Conservation (phyloP, 2,113 vertebrate species). For the Dendropsophus ebraccatus region DNA sequence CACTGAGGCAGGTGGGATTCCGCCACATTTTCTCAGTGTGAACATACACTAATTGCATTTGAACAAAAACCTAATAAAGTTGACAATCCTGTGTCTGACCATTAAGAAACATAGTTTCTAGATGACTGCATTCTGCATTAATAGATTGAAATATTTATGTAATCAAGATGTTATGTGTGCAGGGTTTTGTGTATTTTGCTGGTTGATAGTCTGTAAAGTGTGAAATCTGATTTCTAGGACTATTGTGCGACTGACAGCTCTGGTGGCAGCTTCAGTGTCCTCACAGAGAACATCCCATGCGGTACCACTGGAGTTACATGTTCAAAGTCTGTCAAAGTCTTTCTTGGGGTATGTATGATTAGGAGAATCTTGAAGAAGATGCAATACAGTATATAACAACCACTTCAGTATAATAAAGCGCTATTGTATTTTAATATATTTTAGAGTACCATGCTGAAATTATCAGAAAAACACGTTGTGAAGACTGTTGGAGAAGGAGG, state of each 20-base stretch:
- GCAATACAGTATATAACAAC: no score
- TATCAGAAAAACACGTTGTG: conserved; percentile 73
- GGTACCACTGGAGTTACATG: conserved; percentile 88
- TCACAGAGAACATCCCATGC: conserved; percentile 72
- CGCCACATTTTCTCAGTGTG: no score
- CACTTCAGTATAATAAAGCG: no score
- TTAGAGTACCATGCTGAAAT: conserved; percentile 82
- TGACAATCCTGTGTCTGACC: no score
- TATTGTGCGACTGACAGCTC: conserved; percentile 80
- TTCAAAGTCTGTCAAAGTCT: conserved; percentile 88
- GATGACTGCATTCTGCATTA: no score
- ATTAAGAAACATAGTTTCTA: no score
- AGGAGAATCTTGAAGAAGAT: background rate
- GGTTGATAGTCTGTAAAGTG: no score
- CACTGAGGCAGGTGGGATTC: no score
- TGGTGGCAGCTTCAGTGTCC: conserved; percentile 76
- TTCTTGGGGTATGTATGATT: conserved; percentile 83
- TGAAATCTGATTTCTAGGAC: conserved; percentile 71
- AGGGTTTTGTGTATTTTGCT: background rate
- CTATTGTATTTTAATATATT: background rate
- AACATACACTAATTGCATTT: no score
- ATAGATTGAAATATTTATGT: no score
- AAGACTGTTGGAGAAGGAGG: conserved; percentile 64
- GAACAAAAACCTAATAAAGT: no score
- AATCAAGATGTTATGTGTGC: background rate